These are phyloP conservation scores for Drosophila paranaensis DNA, from an alignment of 2,888 invertebrate genomes.

Conservation along the genomic window DNA sequence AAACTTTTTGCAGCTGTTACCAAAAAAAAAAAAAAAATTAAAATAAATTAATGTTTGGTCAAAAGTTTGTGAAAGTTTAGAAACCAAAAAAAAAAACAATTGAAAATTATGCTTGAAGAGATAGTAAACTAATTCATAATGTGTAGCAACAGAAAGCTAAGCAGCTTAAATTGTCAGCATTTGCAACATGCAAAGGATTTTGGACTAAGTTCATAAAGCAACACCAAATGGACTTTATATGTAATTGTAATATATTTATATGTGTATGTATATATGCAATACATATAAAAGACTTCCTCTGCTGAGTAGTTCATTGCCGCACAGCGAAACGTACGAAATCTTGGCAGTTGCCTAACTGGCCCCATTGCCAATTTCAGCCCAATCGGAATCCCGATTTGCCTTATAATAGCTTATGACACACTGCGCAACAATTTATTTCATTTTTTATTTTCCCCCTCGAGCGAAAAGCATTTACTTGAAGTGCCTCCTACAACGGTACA, in stretches of 20 bases:
- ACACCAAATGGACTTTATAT: not conserved
- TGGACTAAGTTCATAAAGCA: not conserved
- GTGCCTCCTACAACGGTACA: constrained; percentile 11
- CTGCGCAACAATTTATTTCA: constrained; percentile 43
- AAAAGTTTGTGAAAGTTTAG: constrained; percentile 9
- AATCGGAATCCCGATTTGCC: constrained; percentile 39
- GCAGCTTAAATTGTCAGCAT: constrained; percentile 41
- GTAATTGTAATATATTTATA: not conserved
- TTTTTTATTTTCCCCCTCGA: constrained; percentile 2
- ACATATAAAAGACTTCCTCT: constrained; percentile 32
- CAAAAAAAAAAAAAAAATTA: constrained; percentile 26
- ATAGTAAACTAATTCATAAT: constrained; percentile 1
- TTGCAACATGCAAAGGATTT: not conserved
- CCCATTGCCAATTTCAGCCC: constrained; percentile 31
- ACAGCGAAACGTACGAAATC: constrained; percentile 22
- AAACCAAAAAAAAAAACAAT: not conserved
- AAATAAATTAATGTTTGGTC: constrained; percentile 2
- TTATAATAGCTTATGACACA: constrained; percentile 53
- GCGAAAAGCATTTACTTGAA: constrained; percentile 9
- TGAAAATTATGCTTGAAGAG: constrained; percentile 6
- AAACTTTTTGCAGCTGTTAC: constrained; percentile 46
- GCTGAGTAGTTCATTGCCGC: constrained; percentile 37
- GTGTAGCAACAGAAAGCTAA: constrained; percentile 18
- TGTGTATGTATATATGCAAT: not conserved
- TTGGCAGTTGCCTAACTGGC: constrained; percentile 48